phyloP scores from a whole-genome alignment of 2,113 vertebrate genomes.

The Strix uralensis region DNA sequence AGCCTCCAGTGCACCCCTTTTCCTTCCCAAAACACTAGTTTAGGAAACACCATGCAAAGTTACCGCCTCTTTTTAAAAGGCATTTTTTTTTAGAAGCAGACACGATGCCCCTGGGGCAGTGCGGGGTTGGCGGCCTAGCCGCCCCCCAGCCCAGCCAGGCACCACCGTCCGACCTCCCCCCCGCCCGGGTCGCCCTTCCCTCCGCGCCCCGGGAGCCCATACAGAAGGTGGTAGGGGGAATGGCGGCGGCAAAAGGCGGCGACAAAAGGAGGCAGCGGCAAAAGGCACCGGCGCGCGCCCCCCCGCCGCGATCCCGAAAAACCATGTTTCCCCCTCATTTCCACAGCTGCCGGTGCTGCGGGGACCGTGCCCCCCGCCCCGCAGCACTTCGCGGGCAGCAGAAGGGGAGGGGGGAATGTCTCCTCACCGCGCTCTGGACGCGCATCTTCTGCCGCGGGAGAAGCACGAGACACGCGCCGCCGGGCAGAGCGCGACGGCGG shows the following conservation, averaged over 20 bases:
- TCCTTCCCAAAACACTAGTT: fast-evolving
- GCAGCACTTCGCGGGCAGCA: fast-evolving
- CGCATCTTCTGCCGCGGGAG: not conserved
- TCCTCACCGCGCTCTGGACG: not conserved
- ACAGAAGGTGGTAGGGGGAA: not conserved
- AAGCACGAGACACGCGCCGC: not conserved
- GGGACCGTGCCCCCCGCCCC: not conserved
- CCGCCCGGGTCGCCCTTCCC: not conserved
- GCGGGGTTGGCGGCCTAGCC: no score
- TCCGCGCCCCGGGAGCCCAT: not conserved
- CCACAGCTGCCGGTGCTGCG: not conserved
- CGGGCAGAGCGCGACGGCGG: not conserved
- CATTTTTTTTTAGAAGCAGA: no score
- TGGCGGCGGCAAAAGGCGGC: no score
- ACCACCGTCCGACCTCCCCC: not conserved
- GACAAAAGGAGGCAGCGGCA: no score
- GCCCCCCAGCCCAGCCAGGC: not conserved
- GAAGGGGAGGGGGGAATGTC: no score
- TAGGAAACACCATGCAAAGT: fast-evolving
- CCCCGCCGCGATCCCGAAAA: not conserved
- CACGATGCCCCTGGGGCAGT: fast-evolving
- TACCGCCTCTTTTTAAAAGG: not conserved
- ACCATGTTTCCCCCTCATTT: not conserved
- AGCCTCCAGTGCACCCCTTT: fast-evolving
- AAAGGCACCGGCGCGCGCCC: no score